These are phyloP conservation scores for Octopus bimaculoides DNA, from an alignment of 1,140 invertebrate species.

Conservation along the genomic window DNA sequence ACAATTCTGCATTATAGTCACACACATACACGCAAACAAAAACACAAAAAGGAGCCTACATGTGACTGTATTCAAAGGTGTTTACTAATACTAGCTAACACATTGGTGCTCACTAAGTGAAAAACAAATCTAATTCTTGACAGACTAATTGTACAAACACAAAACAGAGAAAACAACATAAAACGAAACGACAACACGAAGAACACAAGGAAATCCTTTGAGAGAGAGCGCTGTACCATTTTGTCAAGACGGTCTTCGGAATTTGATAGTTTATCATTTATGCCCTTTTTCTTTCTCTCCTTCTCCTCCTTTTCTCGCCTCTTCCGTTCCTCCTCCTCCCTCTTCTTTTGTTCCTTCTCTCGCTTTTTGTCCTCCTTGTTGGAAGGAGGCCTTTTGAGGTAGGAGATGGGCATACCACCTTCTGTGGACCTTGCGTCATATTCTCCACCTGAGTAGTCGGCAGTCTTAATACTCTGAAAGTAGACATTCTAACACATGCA, in stretches of 20 bases:
- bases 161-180: no score
- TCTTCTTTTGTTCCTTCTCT: conserved; percentile 21
- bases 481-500: conserved; percentile 2
- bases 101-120: no score
- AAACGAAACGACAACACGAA: no score
- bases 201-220: no score
- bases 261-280: background rate
- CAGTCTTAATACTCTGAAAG: conserved; percentile 13
- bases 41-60: no score
- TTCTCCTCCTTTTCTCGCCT: conserved; percentile 17
- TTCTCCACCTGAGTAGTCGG: background rate
- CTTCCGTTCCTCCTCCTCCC: conserved; percentile 21
- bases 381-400: background rate
- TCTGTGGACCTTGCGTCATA: conserved; percentile 1
- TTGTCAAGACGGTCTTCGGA: conserved; percentile 1
- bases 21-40: no score
- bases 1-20: no score
- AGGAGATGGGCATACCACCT: background rate
- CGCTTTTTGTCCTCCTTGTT: conserved; percentile 17
- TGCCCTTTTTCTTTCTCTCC: conserved; percentile 11
- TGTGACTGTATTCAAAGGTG: no score
- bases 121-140: no score
- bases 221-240: background rate
- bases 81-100: no score
- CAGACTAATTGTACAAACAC: no score